Evolutionary conservation across 1,140 invertebrate species (phyloP).

Genomic region (Helicoverpa zea): DNA sequence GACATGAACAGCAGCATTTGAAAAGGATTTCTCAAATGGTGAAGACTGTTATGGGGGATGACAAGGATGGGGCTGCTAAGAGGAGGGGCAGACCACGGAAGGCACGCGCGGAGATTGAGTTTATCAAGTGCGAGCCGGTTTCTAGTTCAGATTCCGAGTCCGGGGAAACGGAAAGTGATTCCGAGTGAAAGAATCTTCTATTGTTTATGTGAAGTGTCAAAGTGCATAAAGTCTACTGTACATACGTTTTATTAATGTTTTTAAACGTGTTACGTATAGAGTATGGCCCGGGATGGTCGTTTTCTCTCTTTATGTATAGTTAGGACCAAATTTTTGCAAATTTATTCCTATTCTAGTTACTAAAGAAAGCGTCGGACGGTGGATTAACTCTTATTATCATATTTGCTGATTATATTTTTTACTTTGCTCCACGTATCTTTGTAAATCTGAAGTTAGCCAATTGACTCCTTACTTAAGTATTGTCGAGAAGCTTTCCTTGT

Average conservation of each 20-base stretch:
- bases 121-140: constrained; percentile 81
- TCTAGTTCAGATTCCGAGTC: constrained; percentile 68
- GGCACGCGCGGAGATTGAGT: constrained; percentile 74
- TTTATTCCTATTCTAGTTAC: constrained; percentile 7
- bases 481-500: not conserved
- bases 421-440: no score
- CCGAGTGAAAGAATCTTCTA: constrained; percentile 42
- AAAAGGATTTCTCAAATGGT: constrained; percentile 82
- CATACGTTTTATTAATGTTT: no score
- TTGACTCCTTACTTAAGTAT: no score
- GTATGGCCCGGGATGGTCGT: not conserved
- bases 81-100: constrained; percentile 67
- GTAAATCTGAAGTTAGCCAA: no score
- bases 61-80: constrained; percentile 53
- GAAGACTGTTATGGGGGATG: constrained; percentile 76
- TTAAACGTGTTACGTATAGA: no score
- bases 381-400: not conserved
- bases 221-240: not conserved
- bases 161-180: constrained; percentile 57
- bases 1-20: constrained; percentile 81
- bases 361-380: not conserved
- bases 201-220: not conserved
- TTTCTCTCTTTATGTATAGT: not conserved
- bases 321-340: constrained; percentile 17
- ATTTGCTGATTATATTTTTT: no score